phyloP scores from a whole-genome alignment of 1,140 invertebrate genomes.

The Aphelinus atriplicis region DNA sequence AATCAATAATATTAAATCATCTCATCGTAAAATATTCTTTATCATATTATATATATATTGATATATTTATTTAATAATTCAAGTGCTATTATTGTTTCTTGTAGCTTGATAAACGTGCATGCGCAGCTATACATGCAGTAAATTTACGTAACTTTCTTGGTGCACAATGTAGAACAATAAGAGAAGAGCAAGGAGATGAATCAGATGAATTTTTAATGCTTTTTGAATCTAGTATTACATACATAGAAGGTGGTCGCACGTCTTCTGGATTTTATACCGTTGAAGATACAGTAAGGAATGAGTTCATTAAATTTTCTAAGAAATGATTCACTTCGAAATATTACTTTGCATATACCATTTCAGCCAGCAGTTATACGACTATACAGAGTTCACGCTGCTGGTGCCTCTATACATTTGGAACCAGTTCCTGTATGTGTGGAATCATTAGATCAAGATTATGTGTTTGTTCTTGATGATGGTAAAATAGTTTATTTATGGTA shows the following conservation, averaged over 20 bases:
- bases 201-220: slow-evolving; percentile 94
- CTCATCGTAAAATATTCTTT: background rate
- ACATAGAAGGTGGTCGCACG: slow-evolving; percentile 96
- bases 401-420: slow-evolving; percentile 91
- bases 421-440: slow-evolving; percentile 77
- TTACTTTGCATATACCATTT: slow-evolving; percentile 37
- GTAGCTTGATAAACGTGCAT: slow-evolving; percentile 96
- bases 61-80: background rate
- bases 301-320: background rate
- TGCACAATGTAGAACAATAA: slow-evolving; percentile 94
- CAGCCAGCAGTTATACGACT: slow-evolving; percentile 84
- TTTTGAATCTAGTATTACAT: slow-evolving; percentile 92
- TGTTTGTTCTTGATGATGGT: slow-evolving; percentile 92
- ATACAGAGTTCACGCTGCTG: slow-evolving; percentile 90
- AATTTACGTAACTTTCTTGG: slow-evolving; percentile 96
- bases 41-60: background rate
- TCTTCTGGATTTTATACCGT: slow-evolving; percentile 97
- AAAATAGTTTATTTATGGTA: slow-evolving; percentile 92
- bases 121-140: slow-evolving; percentile 98
- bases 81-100: slow-evolving; percentile 21
- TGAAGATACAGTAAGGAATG: slow-evolving; percentile 80
- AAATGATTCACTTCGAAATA: background rate
- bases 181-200: slow-evolving; percentile 97
- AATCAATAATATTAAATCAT: slow-evolving; percentile 12
- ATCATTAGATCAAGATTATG: slow-evolving; percentile 89